A percentile compares a stretch with the other conserved stretches of the same genome.
Conservation (phyloP, 2,797 vertebrate species). For the Anguilla marmorata region DNA sequence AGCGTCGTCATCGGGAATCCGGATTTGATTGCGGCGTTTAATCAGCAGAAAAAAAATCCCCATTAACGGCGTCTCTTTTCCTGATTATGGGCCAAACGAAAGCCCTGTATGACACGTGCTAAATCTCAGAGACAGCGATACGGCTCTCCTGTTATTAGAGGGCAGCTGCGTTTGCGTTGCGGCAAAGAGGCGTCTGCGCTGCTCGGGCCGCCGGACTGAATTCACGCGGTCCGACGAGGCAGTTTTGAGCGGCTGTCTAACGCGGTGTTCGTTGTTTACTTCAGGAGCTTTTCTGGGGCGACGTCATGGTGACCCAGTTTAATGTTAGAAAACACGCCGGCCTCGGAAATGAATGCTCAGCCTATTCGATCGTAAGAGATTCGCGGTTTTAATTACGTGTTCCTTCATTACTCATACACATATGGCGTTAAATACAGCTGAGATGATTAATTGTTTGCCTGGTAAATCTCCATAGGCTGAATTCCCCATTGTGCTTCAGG, state of each 20-base stretch:
- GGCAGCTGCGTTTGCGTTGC: conserved; percentile 56
- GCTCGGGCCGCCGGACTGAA: conserved; percentile 50
- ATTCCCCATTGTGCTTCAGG: neutral
- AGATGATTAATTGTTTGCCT: neutral
- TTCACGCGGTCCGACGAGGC: conserved; percentile 41
- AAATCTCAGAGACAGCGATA: conserved; percentile 51
- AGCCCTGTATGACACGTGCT: conserved; percentile 49
- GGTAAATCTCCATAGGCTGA: neutral
- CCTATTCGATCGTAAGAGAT: neutral
- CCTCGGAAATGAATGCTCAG: neutral
- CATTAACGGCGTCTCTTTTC: conserved; percentile 40
- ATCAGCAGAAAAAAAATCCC: conserved; percentile 46
- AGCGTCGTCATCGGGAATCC: conserved; percentile 41
- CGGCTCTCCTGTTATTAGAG: conserved; percentile 41
- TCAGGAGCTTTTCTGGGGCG: neutral
- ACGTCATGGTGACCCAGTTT: neutral
- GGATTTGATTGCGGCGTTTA: conserved; percentile 43
- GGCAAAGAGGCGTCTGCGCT: conserved; percentile 38
- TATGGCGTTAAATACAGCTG: neutral
- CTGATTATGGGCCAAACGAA: conserved; percentile 33
- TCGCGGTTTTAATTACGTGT: neutral
- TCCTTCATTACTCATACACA: neutral
- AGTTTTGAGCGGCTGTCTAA: neutral
- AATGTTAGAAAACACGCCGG: neutral
- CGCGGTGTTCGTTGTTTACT: neutral